Conservation (phyloP, 2,113 vertebrate genomes). For the Nematolebias whitei region DNA sequence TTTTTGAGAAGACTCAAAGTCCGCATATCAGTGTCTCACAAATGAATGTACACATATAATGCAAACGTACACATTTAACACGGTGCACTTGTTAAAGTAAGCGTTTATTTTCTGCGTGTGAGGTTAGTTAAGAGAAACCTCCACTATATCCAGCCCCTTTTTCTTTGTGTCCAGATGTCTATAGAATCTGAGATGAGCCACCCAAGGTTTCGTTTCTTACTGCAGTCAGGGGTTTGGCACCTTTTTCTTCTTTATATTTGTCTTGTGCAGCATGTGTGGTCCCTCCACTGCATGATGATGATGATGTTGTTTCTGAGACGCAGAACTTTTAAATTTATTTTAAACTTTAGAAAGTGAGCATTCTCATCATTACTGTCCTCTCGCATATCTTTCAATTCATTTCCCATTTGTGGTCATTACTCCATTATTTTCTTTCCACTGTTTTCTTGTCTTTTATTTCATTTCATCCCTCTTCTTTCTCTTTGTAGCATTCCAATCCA, state of each 20-base stretch:
- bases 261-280: slow-evolving; percentile 74
- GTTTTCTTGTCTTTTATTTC: background rate
- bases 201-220: slow-evolving; percentile 82
- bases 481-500: slow-evolving; percentile 93
- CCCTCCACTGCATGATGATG: slow-evolving; percentile 67
- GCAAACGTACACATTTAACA: too few species aligned
- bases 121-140: slow-evolving; percentile 39
- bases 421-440: background rate
- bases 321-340: slow-evolving; percentile 8
- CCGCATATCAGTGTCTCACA: slow-evolving; percentile 1
- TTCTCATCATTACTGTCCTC: slow-evolving; percentile 3
- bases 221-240: slow-evolving; percentile 79
- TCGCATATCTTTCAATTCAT: background rate
- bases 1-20: too few species aligned
- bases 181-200: slow-evolving; percentile 82
- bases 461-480: slow-evolving; percentile 15
- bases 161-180: slow-evolving; percentile 80
- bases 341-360: slow-evolving; percentile 10
- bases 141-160: slow-evolving; percentile 65
- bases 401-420: slow-evolving; percentile 1
- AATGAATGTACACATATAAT: slow-evolving; percentile 9
- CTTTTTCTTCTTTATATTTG: slow-evolving; percentile 68
- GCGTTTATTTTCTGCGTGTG: slow-evolving; percentile 50
- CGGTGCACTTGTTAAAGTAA: too few species aligned
- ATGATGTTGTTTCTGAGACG: slow-evolving; percentile 32